These are phyloP conservation scores for Sarcophaga variegata DNA, from an alignment of 2,888 invertebrate species.

Conservation along the genomic window DNA sequence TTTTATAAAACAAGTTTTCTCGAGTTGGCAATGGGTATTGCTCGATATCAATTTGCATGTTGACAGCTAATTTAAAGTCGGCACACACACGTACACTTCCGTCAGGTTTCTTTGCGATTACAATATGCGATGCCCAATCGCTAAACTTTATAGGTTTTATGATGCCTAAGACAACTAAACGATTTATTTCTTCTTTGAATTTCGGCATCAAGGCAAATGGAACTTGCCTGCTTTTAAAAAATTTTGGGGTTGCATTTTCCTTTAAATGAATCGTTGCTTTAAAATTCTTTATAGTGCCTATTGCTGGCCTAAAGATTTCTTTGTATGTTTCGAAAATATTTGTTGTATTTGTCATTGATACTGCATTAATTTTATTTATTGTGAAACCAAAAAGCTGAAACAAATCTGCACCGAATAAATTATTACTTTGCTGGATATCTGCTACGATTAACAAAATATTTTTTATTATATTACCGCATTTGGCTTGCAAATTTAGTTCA, in stretches of 20 bases:
- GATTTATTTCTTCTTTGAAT: constrained; percentile 68
- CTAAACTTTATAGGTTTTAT: constrained; percentile 69
- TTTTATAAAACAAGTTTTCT: constrained; percentile 51
- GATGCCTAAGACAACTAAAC: constrained; percentile 44
- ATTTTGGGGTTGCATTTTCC: constrained; percentile 31
- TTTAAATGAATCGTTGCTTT: constrained; percentile 68
- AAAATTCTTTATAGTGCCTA: constrained; percentile 54
- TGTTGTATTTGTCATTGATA: constrained; percentile 1
- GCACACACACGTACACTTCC: constrained; percentile 70
- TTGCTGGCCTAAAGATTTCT: constrained; percentile 29
- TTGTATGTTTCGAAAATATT: constrained; percentile 2
- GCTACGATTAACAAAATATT: background rate
- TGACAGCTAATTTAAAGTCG: constrained; percentile 66
- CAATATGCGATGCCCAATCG: constrained; percentile 26
- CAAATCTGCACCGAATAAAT: constrained; percentile 60
- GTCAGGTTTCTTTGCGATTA: constrained; percentile 67
- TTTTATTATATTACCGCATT: constrained; percentile 34
- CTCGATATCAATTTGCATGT: constrained; percentile 50
- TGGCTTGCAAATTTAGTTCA: constrained; percentile 21
- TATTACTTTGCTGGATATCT: constrained; percentile 43
- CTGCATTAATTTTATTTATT: background rate
- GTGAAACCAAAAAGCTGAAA: constrained; percentile 52
- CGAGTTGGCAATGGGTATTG: constrained; percentile 55
- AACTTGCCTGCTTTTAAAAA: constrained; percentile 62
- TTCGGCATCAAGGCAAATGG: constrained; percentile 67